Evolutionary conservation across 1,140 invertebrate genomes (phyloP), one percentile per base, ranked within the genome.

Genomic region (Aporrectodea caliginosa): DNA sequence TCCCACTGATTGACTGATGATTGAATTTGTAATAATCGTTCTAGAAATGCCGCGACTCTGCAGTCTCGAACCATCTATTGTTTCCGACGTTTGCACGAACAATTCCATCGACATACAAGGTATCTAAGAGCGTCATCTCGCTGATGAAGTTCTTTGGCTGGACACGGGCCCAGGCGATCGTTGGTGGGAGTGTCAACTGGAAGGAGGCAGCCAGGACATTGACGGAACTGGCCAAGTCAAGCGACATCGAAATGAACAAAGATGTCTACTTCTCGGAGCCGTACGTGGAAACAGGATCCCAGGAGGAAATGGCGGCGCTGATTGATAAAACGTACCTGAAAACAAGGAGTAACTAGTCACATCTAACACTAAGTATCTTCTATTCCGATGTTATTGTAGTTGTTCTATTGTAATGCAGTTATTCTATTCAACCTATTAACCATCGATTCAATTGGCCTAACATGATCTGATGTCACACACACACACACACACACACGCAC

Each of bases 71-170:
- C 86, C 96, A 96, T 85, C 89, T 87, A 16, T 91, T 93, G 79
- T 92, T 95, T 84, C 92, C 93, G 80, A 98, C 95, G 69, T 98
- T 98, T 89, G 94, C 95, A 14, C 91, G 96, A 85, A 95, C 95
- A n/a, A 94, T 97, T 87, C 95, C 96, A 16, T 94, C 95, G 27
- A 94, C 96, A 84, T 94, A 92, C 71, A 95, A 95, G 92, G 94
- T 97, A 32, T 95, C 94, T 43, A 96, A 97, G 89, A 97, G 95
- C 32, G 92, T 98, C 78, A 92, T 97, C 84, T 92, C 96, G 0
- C 88, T 98, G 73, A 87, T 98, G 79, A 90, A 92, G 33, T 93
- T 97, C 88, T 97, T 95, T 88, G 92, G 93, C 82, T 98, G 97
- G 97, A 92, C 93, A 77, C 95, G 95, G 86, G 98, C 98, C 88